Percentiles rank a stretch among this genome's conserved stretches.
These are phyloP conservation scores for Deilephila porcellus DNA, from an alignment of 2,888 invertebrate species.

Conservation along the genomic window DNA sequence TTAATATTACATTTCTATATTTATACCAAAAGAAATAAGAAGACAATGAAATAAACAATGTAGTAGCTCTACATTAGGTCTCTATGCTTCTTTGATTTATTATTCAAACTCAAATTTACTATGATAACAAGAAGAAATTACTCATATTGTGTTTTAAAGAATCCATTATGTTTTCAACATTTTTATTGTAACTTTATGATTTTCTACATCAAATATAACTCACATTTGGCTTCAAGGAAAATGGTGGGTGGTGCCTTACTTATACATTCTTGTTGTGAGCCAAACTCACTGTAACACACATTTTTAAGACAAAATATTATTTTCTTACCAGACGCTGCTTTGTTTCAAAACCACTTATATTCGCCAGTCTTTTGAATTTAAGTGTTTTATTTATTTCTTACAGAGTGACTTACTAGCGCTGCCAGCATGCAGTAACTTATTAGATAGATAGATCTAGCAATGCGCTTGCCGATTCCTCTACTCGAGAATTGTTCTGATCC, in stretches of 20 bases:
- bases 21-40: too few relatives aligned
- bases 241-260: not conserved
- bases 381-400: not conserved
- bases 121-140: not conserved
- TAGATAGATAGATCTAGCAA: too few relatives aligned
- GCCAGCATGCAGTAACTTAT: too few relatives aligned
- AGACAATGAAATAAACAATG: too few relatives aligned
- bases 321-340: not conserved
- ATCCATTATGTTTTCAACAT: not conserved
- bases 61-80: too few relatives aligned
- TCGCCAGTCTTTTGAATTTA: not conserved
- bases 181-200: not conserved
- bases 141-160: not conserved
- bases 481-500: too few relatives aligned
- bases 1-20: too few relatives aligned
- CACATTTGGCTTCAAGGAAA: not conserved
- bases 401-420: not conserved
- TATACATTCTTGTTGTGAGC: not conserved
- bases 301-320: not conserved
- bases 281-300: slow-evolving; percentile 1
- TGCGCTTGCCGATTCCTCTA: too few relatives aligned
- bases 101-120: too few relatives aligned
- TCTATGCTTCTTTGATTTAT: too few relatives aligned
- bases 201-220: not conserved
- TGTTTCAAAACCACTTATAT: not conserved